Percentiles rank a stretch among this genome's conserved stretches.
Evolutionary conservation across 1,140 invertebrate species (phyloP).

Genomic region (Subanguina moxae): DNA sequence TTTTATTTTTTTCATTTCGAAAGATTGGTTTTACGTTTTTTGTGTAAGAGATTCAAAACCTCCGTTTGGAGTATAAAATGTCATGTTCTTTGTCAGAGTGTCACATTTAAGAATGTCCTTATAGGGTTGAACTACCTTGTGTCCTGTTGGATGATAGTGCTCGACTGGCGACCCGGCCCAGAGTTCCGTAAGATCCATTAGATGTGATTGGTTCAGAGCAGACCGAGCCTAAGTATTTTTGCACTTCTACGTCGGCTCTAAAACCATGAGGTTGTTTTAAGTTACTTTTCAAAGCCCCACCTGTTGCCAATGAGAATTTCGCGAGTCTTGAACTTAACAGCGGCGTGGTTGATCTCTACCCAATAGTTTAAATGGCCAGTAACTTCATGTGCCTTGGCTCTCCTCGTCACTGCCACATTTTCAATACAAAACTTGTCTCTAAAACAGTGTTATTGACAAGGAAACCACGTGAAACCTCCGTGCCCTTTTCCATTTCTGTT

Average conservation of each 20-base stretch:
- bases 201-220: not conserved
- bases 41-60: too few species aligned
- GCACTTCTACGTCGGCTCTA: constrained; percentile 19
- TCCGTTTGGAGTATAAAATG: too few species aligned
- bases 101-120: not conserved
- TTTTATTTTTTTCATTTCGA: too few species aligned
- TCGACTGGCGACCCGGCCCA: not conserved
- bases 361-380: not conserved
- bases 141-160: not conserved
- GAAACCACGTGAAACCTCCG: too few species aligned
- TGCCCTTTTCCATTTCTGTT: too few species aligned
- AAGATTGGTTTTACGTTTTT: too few species aligned
- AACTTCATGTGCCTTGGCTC: constrained; percentile 5
- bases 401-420: not conserved
- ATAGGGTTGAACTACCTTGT: too few species aligned
- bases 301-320: constrained; percentile 25
- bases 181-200: not conserved
- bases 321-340: constrained; percentile 17
- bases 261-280: not conserved
- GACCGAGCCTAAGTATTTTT: constrained; percentile 12
- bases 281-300: not conserved
- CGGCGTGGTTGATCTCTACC: constrained; percentile 18
- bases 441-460: too few species aligned
- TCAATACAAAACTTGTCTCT: constrained; percentile 8
- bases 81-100: too few species aligned